Evolutionary conservation across 1,140 invertebrate genomes (phyloP).

Genomic region (Drosophila pectinifera): DNA sequence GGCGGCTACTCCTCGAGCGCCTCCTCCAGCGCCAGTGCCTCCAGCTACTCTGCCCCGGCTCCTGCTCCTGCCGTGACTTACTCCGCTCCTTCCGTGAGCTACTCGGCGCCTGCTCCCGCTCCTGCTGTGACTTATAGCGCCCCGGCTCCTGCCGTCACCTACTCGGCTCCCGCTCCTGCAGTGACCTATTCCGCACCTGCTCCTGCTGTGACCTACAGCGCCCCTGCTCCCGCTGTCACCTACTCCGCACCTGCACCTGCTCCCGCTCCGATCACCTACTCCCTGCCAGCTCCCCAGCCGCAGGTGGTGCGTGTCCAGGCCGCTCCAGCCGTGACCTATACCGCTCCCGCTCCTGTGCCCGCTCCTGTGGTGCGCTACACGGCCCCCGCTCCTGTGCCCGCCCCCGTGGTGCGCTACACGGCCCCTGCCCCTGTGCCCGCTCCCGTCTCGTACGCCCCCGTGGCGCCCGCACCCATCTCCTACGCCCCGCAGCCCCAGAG

Average conservation of each 20-base stretch:
- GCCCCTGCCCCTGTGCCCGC: conserved; percentile 8
- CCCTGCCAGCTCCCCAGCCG: conserved; percentile 24
- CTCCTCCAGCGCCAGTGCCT: conserved; percentile 33
- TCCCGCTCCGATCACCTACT: conserved; percentile 33
- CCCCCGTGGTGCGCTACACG: conserved; percentile 15
- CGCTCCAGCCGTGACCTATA: conserved; percentile 20
- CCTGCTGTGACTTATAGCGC: conserved; percentile 35
- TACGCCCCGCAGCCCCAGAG: conserved; percentile 35
- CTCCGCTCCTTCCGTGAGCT: conserved; percentile 42
- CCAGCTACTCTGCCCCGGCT: conserved; percentile 47
- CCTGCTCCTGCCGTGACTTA: conserved; percentile 27
- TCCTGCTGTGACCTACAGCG: conserved; percentile 25
- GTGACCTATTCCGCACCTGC: conserved; percentile 37
- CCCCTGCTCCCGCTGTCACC: conserved; percentile 22
- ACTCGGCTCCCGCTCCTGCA: conserved; percentile 42
- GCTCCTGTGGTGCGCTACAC: conserved; percentile 23
- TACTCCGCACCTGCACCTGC: conserved; percentile 44
- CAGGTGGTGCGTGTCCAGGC: conserved; percentile 1
- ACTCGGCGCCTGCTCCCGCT: conserved; percentile 50
- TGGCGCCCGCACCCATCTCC: conserved; percentile 20
- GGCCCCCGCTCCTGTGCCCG: conserved; percentile 8
- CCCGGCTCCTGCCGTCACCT: conserved; percentile 31
- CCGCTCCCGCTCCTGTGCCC: conserved; percentile 17
- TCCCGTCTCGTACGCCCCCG: conserved; percentile 7
- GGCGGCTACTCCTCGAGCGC: conserved; percentile 32